A percentile compares a stretch with the other conserved stretches of the same genome.
These are phyloP conservation scores for Tor tambroides DNA, from an alignment of 2,113 vertebrate species.

Conservation along the genomic window DNA sequence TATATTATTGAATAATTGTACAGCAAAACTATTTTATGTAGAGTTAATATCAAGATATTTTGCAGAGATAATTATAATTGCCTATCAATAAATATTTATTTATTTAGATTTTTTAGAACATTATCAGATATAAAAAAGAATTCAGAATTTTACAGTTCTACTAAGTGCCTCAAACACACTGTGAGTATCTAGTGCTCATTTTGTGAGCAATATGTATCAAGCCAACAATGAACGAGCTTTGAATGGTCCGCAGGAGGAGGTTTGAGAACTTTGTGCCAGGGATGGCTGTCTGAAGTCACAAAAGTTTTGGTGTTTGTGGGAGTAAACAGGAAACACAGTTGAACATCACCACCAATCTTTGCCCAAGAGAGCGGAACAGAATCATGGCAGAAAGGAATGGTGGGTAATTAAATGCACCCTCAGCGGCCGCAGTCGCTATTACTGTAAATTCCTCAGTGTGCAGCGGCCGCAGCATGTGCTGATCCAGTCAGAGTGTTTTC, in stretches of 20 bases:
- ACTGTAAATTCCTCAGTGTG: constrained; percentile 31
- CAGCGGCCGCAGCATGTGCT: not conserved
- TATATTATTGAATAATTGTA: not conserved
- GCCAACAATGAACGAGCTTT: no score
- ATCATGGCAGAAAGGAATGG: constrained; percentile 57
- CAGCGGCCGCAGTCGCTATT: constrained; percentile 21
- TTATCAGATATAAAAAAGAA: not conserved
- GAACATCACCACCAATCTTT: constrained; percentile 61
- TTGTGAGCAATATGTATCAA: not conserved
- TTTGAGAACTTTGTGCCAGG: not conserved
- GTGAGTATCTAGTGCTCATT: not conserved
- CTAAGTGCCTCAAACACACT: not conserved
- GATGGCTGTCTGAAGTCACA: constrained; percentile 26
- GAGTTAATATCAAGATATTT: not conserved
- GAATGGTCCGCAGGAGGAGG: not conserved
- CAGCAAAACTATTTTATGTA: not conserved
- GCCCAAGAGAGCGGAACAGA: constrained; percentile 52
- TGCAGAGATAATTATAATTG: not conserved
- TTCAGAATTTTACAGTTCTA: not conserved
- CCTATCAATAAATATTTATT: not conserved
- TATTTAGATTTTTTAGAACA: not conserved
- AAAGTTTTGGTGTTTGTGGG: constrained; percentile 29
- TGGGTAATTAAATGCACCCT: constrained; percentile 48
- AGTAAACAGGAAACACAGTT: constrained; percentile 70
- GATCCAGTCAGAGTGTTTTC: constrained; percentile 1